Evolutionary conservation across 2,113 vertebrate species (phyloP).

Genomic region (Cairina moschata): DNA sequence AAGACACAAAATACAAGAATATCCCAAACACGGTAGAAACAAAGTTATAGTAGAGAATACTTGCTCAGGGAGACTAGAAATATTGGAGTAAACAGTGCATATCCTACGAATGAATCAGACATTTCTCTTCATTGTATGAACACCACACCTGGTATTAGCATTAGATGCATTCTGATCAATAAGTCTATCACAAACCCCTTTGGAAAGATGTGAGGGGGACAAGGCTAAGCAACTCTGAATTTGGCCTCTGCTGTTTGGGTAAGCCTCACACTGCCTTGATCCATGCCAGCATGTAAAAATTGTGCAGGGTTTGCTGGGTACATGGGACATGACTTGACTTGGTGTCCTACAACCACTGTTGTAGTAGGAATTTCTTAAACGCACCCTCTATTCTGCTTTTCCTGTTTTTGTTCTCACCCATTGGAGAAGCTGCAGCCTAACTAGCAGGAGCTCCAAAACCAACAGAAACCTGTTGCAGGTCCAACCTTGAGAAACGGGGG

Average conservation of each 20-base stretch:
- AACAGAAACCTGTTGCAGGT: background rate
- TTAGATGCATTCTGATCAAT: background rate
- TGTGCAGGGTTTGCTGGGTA: rapidly evolving
- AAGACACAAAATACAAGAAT: background rate
- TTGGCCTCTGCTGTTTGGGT: background rate
- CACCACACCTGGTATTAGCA: background rate
- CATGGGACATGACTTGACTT: background rate
- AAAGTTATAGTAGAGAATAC: background rate
- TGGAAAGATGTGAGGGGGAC: background rate
- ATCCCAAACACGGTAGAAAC: background rate
- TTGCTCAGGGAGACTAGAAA: background rate
- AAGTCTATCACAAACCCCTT: background rate
- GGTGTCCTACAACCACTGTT: background rate
- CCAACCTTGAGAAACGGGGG: background rate
- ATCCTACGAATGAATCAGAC: background rate
- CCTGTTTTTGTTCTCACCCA: background rate
- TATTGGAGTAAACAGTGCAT: background rate
- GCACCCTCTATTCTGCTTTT: background rate
- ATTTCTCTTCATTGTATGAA: background rate
- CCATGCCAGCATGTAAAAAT: rapidly evolving
- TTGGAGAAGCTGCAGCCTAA: background rate
- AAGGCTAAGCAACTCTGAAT: background rate
- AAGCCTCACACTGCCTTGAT: background rate
- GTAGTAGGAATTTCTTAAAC: background rate
- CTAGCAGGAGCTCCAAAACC: background rate